Evolutionary conservation across 2,888 invertebrate species (phyloP).

Genomic region (Lithophane socia): DNA sequence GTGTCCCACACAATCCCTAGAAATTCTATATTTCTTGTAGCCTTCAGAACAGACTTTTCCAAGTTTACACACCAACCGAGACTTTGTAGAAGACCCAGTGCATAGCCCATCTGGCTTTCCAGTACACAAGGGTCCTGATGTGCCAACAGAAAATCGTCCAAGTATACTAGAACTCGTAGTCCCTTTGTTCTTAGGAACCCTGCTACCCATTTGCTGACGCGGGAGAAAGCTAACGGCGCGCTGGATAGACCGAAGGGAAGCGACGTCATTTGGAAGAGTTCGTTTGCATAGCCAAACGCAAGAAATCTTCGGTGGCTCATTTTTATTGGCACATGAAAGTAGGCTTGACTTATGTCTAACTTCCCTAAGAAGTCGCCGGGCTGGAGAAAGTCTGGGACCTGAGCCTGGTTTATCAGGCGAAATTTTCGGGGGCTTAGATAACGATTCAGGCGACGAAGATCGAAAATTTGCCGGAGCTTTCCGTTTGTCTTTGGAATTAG

Average conservation of each 20-base stretch:
- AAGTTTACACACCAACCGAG: slow-evolving; percentile 46
- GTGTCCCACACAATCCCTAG: slow-evolving; percentile 56
- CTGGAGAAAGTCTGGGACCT: slow-evolving; percentile 34
- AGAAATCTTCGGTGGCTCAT: slow-evolving; percentile 43
- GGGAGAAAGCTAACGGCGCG: slow-evolving; percentile 47
- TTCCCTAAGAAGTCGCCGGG: slow-evolving; percentile 39
- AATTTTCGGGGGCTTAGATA: slow-evolving; percentile 34
- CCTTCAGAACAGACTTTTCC: slow-evolving; percentile 25
- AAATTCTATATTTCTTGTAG: slow-evolving; percentile 45
- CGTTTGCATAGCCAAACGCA: slow-evolving; percentile 18
- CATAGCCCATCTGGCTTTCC: slow-evolving; percentile 17
- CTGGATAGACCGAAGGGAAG: slow-evolving; percentile 56
- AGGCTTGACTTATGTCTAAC: slow-evolving; percentile 45
- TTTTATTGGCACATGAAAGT: slow-evolving; percentile 44
- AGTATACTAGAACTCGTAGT: slow-evolving; percentile 43
- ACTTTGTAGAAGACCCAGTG: slow-evolving; percentile 23
- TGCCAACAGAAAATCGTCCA: slow-evolving; percentile 49
- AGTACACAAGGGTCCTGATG: slow-evolving; percentile 38
- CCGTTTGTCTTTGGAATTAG: slow-evolving; percentile 20
- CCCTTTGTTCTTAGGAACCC: slow-evolving; percentile 26
- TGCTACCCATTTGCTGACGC: slow-evolving; percentile 54
- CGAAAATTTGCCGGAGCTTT: slow-evolving; percentile 47
- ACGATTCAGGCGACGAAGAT: slow-evolving; percentile 33
- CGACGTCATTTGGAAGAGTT: slow-evolving; percentile 49
- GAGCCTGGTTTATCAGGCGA: slow-evolving; percentile 42